These are phyloP conservation scores for Nasonia oneida DNA, from an alignment of 2,888 invertebrate species.

Conservation along the genomic window DNA sequence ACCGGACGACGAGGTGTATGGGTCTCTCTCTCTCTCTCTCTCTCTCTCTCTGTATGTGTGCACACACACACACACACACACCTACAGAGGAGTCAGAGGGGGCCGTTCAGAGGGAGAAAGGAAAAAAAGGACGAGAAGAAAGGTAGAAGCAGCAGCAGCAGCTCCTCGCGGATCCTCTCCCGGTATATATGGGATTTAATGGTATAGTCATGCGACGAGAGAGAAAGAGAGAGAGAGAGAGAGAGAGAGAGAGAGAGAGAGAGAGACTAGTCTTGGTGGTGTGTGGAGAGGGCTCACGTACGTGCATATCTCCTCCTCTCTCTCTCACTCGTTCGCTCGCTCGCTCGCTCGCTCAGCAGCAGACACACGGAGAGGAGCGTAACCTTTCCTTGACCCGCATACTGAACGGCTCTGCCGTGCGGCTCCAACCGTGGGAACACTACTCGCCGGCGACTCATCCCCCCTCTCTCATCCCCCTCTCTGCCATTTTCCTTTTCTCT, in stretches of 20 bases:
- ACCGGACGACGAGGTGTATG: constrained; percentile 2
- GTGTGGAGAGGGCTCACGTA: constrained; percentile 63
- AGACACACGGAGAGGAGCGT: constrained; percentile 74
- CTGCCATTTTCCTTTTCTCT: constrained; percentile 63
- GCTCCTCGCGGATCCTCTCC: constrained; percentile 55
- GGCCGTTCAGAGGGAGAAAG: constrained; percentile 33
- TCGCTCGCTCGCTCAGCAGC: constrained; percentile 63
- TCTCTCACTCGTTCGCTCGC: not conserved
- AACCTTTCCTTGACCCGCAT: constrained; percentile 85
- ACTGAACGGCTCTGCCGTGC: constrained; percentile 82
- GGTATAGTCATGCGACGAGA: constrained; percentile 67
- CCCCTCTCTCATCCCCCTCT: constrained; percentile 49
- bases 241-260: constrained; percentile 18
- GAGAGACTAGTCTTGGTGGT: constrained; percentile 19
- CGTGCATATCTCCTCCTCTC: constrained; percentile 60
- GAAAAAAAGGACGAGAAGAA: constrained; percentile 26
- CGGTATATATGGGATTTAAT: constrained; percentile 71
- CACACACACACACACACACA: not conserved
- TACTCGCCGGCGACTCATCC: constrained; percentile 76
- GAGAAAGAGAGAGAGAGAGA: constrained; percentile 24
- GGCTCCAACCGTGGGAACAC: constrained; percentile 83
- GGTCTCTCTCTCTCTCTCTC: not conserved
- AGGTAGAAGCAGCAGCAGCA: constrained; percentile 14
- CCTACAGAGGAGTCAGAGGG: constrained; percentile 22
- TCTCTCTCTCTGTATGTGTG: not conserved